A percentile compares a stretch with the other conserved stretches of the same genome.
Evolutionary conservation across 2,888 invertebrate genomes (phyloP).

Genomic region (Apamea sordens): DNA sequence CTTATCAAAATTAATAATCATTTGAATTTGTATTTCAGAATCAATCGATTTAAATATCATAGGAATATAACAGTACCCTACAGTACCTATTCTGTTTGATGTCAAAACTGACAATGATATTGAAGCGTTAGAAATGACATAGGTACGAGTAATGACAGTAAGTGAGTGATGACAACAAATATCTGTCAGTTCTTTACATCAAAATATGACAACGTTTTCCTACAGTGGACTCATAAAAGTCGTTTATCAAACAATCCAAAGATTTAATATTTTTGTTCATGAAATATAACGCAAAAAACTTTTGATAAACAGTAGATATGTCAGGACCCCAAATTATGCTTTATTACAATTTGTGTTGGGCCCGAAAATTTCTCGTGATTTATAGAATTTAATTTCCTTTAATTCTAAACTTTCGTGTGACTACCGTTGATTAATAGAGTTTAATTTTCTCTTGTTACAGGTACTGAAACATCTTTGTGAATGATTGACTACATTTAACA

Average conservation of each 20-base stretch:
- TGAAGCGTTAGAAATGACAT: neutral
- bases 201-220: slow-evolving; percentile 13
- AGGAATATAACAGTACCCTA: neutral
- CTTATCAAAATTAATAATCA: neutral
- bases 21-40: neutral
- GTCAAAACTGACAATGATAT: neutral
- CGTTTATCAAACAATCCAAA: slow-evolving; percentile 2
- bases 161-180: slow-evolving; percentile 26
- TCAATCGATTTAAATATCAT: neutral
- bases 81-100: neutral
- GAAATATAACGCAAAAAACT: slow-evolving; percentile 21
- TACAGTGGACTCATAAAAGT: slow-evolving; percentile 1
- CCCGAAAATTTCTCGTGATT: slow-evolving; percentile 32
- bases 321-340: slow-evolving; percentile 33
- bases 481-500: slow-evolving; percentile 26
- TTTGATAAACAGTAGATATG: slow-evolving; percentile 17
- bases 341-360: slow-evolving; percentile 38
- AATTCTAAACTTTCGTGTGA: slow-evolving; percentile 31
- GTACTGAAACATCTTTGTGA: slow-evolving; percentile 43
- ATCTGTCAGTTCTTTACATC: slow-evolving; percentile 21
- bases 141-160: slow-evolving; percentile 4
- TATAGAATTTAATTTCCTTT: slow-evolving; percentile 45
- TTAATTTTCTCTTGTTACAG: slow-evolving; percentile 65
- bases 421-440: slow-evolving; percentile 43
- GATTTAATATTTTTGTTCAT: neutral